Conservation (phyloP, 2,113 vertebrate species). For the Hippocampus abdominalis region DNA sequence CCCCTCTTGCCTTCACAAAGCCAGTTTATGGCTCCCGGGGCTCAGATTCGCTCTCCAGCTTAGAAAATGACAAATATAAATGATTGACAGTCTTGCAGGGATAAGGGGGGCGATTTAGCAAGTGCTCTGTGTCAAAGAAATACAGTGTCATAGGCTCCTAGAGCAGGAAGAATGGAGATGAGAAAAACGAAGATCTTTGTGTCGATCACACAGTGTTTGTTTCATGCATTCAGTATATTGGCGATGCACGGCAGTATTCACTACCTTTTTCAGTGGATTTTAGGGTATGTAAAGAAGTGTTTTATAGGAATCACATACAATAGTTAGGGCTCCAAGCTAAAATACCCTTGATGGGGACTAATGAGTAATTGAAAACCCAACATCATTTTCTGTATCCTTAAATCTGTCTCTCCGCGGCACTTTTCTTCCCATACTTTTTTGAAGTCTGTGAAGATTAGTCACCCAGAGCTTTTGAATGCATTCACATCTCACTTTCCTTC, state of each 20-base stretch:
- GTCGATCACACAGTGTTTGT: slow-evolving; percentile 59
- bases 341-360: slow-evolving; percentile 20
- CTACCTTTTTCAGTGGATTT: slow-evolving; percentile 50
- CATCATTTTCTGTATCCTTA: slow-evolving; percentile 34
- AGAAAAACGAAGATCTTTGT: slow-evolving; percentile 62
- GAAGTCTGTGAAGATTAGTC: background rate
- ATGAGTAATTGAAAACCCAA: slow-evolving; percentile 38
- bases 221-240: background rate
- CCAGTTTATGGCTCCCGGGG: slow-evolving; percentile 36
- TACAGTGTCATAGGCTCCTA: slow-evolving; percentile 41
- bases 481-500: slow-evolving; percentile 25
- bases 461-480: slow-evolving; percentile 26
- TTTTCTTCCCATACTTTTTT: slow-evolving; percentile 22
- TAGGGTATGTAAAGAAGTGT: slow-evolving; percentile 21
- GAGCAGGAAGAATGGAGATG: slow-evolving; percentile 50
- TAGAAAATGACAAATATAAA: slow-evolving; percentile 65
- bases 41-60: slow-evolving; percentile 43
- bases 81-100: slow-evolving; percentile 62
- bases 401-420: slow-evolving; percentile 25
- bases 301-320: slow-evolving; percentile 52
- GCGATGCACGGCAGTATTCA: slow-evolving; percentile 49
- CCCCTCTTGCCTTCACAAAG: slow-evolving; percentile 49
- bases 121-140: slow-evolving; percentile 55
- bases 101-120: slow-evolving; percentile 62
- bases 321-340: slow-evolving; percentile 34